Conservation (phyloP, 2,888 invertebrate genomes). For the Diaprepes abbreviatus region DNA sequence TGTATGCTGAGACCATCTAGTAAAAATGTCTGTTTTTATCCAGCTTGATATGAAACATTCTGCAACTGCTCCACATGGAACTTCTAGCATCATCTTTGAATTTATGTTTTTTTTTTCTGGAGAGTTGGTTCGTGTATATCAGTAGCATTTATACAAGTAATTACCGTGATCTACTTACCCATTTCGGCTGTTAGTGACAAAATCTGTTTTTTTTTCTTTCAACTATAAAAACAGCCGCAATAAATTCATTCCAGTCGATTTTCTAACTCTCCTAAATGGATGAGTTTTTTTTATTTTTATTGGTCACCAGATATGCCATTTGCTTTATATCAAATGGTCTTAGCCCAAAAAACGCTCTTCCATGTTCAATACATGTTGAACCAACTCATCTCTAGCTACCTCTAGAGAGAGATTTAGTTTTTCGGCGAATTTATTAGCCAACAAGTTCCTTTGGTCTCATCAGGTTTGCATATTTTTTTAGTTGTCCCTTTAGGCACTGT, state of each 20-base stretch:
- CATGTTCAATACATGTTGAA: slow-evolving; percentile 18
- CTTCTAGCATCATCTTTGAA: background rate
- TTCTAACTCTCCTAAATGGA: slow-evolving; percentile 18
- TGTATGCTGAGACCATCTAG: slow-evolving; percentile 12
- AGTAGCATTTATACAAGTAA: slow-evolving; percentile 11
- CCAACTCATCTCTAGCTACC: slow-evolving; percentile 16
- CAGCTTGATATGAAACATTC: slow-evolving; percentile 17
- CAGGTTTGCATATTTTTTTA: slow-evolving; percentile 22
- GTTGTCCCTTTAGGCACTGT: slow-evolving; percentile 3
- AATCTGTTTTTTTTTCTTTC: slow-evolving; percentile 17
- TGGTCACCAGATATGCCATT: slow-evolving; percentile 7
- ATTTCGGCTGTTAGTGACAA: slow-evolving; percentile 6
- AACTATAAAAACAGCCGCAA: slow-evolving; percentile 12
- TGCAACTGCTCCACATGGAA: slow-evolving; percentile 7
- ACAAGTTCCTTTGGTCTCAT: slow-evolving; percentile 24
- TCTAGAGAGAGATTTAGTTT: slow-evolving; percentile 7
- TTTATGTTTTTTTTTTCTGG: slow-evolving; percentile 21
- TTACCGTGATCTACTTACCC: slow-evolving; percentile 1
- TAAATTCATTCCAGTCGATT: slow-evolving; percentile 17
- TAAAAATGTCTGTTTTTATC: slow-evolving; percentile 19
- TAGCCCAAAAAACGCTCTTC: slow-evolving; percentile 7
- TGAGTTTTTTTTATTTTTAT: slow-evolving; percentile 8
- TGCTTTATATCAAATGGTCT: slow-evolving; percentile 1
- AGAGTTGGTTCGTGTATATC: slow-evolving; percentile 1
- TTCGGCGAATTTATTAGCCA: background rate